Base-by-base conservation (phyloP, 2,888 invertebrate genomes). In the Tiliacea citrago region DNA sequence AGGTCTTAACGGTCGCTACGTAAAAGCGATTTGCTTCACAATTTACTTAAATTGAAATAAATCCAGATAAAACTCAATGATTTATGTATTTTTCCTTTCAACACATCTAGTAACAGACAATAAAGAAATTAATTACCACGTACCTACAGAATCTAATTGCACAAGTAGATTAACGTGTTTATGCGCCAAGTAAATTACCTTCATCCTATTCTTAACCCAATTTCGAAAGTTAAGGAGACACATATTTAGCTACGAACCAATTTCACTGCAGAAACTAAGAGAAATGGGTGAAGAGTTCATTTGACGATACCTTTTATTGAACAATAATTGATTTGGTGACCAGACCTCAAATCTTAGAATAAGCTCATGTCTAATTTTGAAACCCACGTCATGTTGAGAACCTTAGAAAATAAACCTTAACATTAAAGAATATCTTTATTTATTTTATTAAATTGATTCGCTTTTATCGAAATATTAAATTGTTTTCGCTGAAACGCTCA, bases 191-290 rank as follows among this genome's bases (percentile, higher is more conserved):
- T 83, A 82, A 86, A 86, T 87, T 85, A 86, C 62, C 62, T 72
- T 77, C 51, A 78, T 63, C 84, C 83, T 85, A 84, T 80, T 89
- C 88, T 89, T 89, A 90, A 90, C 87, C 89, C 84, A 90, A 89
- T 92, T 91, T 78, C 83, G 83, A 71, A 81, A 84, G 83, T 81
- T 83, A 51, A 49, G 21, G 35, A 62, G 55, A 51, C 55, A 62
- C 62, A 53, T 7, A 77, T 69, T 77, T 42, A 61, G n/a, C 47
- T 69, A 24, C 18, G 69, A 60, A 77, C 21, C 16, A 76, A 84
- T 88, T 86, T 89, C 84, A 84, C 82, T 83, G 63, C 70, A 79
- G 73, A 81, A 80, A 58, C 75, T 57, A 77, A 75, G 71, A 62
- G 51, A 78, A 79, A 69, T 76, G 21, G 39, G 35, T 21, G 35